Evolutionary conservation across 2,888 invertebrate genomes (phyloP), one percentile per base, ranked within the genome.

Genomic region (Polymixis flavicincta): DNA sequence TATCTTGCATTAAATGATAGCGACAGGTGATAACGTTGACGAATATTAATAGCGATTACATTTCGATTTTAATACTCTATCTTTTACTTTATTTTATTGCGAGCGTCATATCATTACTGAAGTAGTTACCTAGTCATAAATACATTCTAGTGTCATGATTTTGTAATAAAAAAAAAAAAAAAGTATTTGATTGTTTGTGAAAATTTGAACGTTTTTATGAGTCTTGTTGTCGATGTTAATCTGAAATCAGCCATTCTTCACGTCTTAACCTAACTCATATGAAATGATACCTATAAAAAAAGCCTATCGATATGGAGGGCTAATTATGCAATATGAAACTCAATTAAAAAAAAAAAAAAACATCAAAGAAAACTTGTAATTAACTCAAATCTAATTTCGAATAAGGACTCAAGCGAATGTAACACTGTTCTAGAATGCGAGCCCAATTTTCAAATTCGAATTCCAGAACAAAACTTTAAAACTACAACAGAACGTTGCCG

Each of bases 401-500:
- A 55, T 55, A 13, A 25, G 22, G 32, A 25, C 25, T 2, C 22
- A 48, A 32, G 4, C 3, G 14, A 11, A 70, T 48, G 22, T 14
- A 67, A 52, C n/a, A 19, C 8, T 2, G 9, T 76, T 69, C 61
- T 13, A 66, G 50, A 82, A 60, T 22, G 61, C 61, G 19, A 65
- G 32, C 22, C 25, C 37, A 66, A 73, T 65, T 85, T 81, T 76
- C 14, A 76, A 83, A 82, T 71, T 82, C 55, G 52, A 71, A 82
- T 85, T 71, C 73, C 32, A 65, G 72, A 71, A 71, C 48, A 22
- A 72, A 76, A 82, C n/a, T 83, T 85, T 76, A 52, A 83, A 85
- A 77, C 83, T 82, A 82, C 65, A 84, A 77, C 77, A 71, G 77
- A 86, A 81, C 57, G 76, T 68, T 69, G 74, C 73, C 74, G 73